Conservation (phyloP, 2,113 vertebrate genomes). For the Austrofundulus limnaeus region DNA sequence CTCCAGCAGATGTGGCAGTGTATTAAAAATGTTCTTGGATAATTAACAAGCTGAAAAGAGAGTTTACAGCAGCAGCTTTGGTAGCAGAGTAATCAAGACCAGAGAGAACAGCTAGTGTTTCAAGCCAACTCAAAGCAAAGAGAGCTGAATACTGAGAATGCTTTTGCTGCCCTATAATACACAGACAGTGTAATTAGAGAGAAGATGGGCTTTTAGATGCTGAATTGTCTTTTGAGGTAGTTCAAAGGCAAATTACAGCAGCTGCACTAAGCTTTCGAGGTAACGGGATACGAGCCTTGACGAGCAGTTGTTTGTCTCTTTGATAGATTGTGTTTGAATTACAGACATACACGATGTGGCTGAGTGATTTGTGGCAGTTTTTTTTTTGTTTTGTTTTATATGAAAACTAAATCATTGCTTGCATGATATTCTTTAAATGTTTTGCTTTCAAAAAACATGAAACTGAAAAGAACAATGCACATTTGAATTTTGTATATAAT, state of each 20-base stretch:
- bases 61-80: constrained; percentile 32
- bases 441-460: neutral
- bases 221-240: constrained; percentile 73
- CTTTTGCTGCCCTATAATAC: constrained; percentile 68
- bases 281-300: constrained; percentile 20
- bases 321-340: constrained; percentile 23
- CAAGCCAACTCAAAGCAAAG: constrained; percentile 56
- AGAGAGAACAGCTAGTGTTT: constrained; percentile 44
- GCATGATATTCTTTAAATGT: neutral
- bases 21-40: constrained; percentile 18
- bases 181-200: constrained; percentile 70
- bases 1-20: constrained; percentile 6
- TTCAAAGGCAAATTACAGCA: constrained; percentile 66
- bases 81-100: constrained; percentile 39
- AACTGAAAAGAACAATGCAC: neutral
- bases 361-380: neutral
- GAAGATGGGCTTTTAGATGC: constrained; percentile 65
- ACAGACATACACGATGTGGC: neutral
- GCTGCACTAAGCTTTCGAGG: constrained; percentile 50
- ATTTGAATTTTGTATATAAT: neutral
- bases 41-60: constrained; percentile 46
- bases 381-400: constrained; percentile 8
- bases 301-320: constrained; percentile 43
- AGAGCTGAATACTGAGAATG: constrained; percentile 57
- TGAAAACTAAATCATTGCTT: constrained; percentile 9